These are phyloP conservation scores for Merluccius polli DNA, from an alignment of 2,797 vertebrate species.

Conservation along the genomic window DNA sequence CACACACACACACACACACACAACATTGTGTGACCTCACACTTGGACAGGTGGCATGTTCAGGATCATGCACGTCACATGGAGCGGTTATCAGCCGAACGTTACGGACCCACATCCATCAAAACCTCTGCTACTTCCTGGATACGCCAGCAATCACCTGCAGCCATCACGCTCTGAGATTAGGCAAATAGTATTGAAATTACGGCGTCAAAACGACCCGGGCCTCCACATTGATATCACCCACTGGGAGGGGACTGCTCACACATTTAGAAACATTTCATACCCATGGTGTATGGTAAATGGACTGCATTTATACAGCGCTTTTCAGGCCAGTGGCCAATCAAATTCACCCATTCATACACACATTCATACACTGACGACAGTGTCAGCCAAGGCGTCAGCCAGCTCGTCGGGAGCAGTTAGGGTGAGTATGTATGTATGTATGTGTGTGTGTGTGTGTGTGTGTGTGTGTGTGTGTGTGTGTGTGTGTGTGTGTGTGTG, in stretches of 20 bases:
- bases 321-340: too few species aligned
- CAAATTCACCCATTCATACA: too few species aligned
- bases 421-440: too few species aligned
- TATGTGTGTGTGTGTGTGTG: too few species aligned
- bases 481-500: too few species aligned
- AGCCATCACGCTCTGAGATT: constrained; percentile 61
- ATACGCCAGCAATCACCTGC: constrained; percentile 51
- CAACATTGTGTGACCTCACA: constrained; percentile 18
- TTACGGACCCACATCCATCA: constrained; percentile 61
- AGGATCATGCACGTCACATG: constrained; percentile 39
- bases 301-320: too few species aligned
- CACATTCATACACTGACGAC: too few species aligned
- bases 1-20: constrained; percentile 7
- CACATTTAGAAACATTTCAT: neutral
- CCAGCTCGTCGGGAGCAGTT: too few species aligned
- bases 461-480: too few species aligned
- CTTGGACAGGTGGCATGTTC: constrained; percentile 17
- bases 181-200: constrained; percentile 62
- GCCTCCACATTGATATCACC: constrained; percentile 24
- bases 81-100: constrained; percentile 50
- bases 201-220: constrained; percentile 35
- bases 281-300: too few species aligned
- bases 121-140: constrained; percentile 43
- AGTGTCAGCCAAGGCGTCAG: too few species aligned
- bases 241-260: constrained; percentile 35